Evolutionary conservation across 2,888 invertebrate genomes (phyloP).

Genomic region (Campoplex nolae): DNA sequence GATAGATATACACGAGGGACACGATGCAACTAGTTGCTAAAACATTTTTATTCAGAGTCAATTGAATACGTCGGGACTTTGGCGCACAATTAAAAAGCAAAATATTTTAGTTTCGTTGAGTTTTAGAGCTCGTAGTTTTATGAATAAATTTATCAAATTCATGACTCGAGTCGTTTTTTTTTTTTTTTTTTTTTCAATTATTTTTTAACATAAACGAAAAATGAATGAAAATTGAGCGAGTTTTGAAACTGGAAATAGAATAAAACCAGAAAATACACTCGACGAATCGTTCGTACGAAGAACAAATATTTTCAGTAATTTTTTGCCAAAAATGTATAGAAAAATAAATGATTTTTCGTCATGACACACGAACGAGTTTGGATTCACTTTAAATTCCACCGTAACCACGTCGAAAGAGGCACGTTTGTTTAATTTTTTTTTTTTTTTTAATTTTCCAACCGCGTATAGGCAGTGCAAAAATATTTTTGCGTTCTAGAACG

Average conservation of each 20-base stretch:
- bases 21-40: background rate
- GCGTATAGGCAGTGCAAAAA: no score
- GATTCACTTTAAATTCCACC: background rate
- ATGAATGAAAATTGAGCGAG: background rate
- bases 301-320: background rate
- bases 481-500: background rate
- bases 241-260: no score
- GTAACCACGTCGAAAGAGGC: background rate
- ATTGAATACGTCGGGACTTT: background rate
- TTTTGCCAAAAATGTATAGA: background rate
- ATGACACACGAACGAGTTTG: background rate
- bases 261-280: no score
- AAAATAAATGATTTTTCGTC: background rate
- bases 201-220: no score
- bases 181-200: no score
- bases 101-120: background rate
- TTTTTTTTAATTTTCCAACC: background rate
- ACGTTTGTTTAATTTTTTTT: no score
- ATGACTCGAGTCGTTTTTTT: no score
- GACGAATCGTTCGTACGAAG: no score
- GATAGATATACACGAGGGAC: constrained; percentile 3
- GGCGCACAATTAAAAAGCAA: background rate
- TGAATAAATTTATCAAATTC: background rate
- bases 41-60: background rate
- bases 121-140: background rate